Evolutionary conservation across 2,113 vertebrate species (phyloP), one percentile per base, ranked within the genome.

Genomic region (Chlorodrepanis virens): DNA sequence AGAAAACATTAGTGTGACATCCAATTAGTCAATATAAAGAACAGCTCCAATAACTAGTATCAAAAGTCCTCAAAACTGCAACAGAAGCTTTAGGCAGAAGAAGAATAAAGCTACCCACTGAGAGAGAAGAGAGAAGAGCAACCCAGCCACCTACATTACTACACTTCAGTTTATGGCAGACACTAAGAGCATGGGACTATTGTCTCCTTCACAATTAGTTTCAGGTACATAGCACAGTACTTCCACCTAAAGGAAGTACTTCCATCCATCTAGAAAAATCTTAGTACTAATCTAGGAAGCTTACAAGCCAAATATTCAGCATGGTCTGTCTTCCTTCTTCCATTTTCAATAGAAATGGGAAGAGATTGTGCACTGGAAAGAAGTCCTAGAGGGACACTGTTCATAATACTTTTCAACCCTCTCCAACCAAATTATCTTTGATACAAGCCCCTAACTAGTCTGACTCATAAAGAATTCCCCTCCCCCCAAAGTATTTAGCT

Each of bases 401-500:
- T 97, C 92, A 50, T 31, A 53, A 49, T 31, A 59, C 61, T 89
- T 86, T 93, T 83, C 56, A 79, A 95, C 78, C 86, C 89, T 97
- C 80, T 97, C 91, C 78, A 92, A 95, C 83, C 85, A 87, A 56
- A 89, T 94, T 76, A 86, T 82, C 89, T 94, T 96, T 3, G 13
- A 97, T 87, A 96, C n/a, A 93, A 91, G 92, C 76, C 86, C 90
- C 91, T 96, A 96, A 94, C 89, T 96, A 97, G 86, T 97, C 90
- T 97, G 94, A 97, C 95, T 97, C 91, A 95, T 95, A 94, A 95
- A 94, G 91, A 95, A 96, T 97, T 94, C 95, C 96, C 97, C 97
- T 97, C 97, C 96, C 95, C 97, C 96, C 96, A 56, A 94, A 98
- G 97, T 98, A 97, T 98, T 98, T 97, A 98, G 97, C 97, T 97